Evolutionary conservation across 1,140 invertebrate genomes (phyloP).

Genomic region (Pemphigus obesinymphae): DNA sequence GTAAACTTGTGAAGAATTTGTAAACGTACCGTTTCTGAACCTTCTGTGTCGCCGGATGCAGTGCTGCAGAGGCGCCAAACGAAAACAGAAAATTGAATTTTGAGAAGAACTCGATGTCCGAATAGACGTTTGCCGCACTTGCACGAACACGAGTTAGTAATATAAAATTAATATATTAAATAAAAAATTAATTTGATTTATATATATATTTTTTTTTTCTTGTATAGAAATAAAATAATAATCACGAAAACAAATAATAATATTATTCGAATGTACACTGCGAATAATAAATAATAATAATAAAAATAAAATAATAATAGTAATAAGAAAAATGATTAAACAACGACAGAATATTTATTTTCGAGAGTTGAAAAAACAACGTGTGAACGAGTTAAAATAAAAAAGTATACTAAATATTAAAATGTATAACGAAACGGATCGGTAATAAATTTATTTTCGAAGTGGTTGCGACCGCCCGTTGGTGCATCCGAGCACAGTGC

Average conservation of each 20-base stretch:
- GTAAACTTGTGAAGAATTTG: no score
- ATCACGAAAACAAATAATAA: not conserved
- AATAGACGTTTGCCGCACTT: not conserved
- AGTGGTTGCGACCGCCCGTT: slow-evolving; percentile 34
- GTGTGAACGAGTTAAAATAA: not conserved
- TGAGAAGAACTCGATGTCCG: not conserved
- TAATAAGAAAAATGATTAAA: not conserved
- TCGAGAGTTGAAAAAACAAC: not conserved
- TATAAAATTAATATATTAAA: not conserved
- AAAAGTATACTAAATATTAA: not conserved
- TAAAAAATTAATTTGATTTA: no score
- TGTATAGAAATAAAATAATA: no score
- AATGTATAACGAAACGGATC: not conserved
- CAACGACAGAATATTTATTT: not conserved
- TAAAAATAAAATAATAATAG: not conserved
- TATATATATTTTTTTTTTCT: no score
- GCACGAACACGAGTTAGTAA: not conserved
- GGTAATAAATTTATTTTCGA: slow-evolving; percentile 8
- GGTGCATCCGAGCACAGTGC: slow-evolving; percentile 40
- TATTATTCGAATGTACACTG: not conserved
- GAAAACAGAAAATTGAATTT: not conserved
- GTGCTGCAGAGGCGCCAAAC: not conserved
- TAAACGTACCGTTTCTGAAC: slow-evolving; percentile 26
- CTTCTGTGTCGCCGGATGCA: not conserved
- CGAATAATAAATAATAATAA: not conserved